Conservation (phyloP, 1,140 invertebrate genomes). For the Euwallacea fornicatus region DNA sequence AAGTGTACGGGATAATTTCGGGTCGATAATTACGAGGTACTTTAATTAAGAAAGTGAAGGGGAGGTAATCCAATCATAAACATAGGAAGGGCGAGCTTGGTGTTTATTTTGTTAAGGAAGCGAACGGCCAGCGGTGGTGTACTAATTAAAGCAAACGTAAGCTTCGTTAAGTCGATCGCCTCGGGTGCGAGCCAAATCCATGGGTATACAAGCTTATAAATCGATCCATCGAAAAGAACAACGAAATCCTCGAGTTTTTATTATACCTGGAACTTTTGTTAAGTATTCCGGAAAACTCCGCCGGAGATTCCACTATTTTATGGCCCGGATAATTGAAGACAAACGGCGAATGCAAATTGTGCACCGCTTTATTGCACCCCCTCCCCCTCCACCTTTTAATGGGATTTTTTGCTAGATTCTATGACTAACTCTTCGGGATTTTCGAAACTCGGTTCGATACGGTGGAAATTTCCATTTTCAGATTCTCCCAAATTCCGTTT, state of each 20-base stretch:
- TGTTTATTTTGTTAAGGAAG: constrained; percentile 43
- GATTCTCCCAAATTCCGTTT: too few relatives aligned
- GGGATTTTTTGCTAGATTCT: constrained; percentile 3
- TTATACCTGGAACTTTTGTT: constrained; percentile 30
- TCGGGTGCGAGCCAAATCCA: constrained; percentile 27
- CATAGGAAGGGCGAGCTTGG: constrained; percentile 22
- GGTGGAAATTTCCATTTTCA: too few relatives aligned
- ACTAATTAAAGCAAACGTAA: constrained; percentile 45
- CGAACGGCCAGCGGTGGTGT: constrained; percentile 42
- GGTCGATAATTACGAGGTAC: too few relatives aligned
- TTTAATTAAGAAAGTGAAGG: constrained; percentile 4
- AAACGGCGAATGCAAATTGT: constrained; percentile 32
- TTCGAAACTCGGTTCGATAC: too few relatives aligned
- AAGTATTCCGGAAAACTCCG: constrained; percentile 28
- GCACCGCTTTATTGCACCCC: constrained; percentile 5
- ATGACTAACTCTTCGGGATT: neutral
- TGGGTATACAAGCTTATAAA: constrained; percentile 19
- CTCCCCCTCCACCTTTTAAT: constrained; percentile 5
- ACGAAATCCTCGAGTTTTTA: constrained; percentile 23
- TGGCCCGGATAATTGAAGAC: constrained; percentile 28
- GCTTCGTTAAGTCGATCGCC: constrained; percentile 43
- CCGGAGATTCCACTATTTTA: constrained; percentile 27
- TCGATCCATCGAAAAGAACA: neutral
- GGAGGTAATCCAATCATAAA: constrained; percentile 31
- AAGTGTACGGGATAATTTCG: too few relatives aligned